Percentiles rank a stretch among this genome's conserved stretches.
Evolutionary conservation across 2,113 vertebrate genomes (phyloP).

Genomic region (Leuciscus idus): DNA sequence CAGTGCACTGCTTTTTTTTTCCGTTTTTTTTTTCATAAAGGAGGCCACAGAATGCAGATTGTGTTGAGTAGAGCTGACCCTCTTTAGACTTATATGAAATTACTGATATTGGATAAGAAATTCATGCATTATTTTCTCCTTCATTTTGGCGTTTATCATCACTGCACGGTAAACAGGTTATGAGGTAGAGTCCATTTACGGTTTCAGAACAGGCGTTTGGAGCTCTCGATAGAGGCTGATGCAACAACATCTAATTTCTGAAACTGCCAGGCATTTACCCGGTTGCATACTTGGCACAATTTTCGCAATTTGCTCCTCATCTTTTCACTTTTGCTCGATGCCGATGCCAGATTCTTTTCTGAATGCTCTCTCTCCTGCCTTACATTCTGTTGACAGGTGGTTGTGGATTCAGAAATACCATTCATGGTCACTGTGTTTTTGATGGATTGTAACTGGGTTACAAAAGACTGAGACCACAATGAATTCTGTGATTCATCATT

Average conservation of each 20-base stretch:
- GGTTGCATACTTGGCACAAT: conserved; percentile 18
- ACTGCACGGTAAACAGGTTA: neutral
- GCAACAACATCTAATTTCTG: conserved; percentile 18
- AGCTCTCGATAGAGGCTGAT: neutral
- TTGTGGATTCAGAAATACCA: conserved; percentile 3
- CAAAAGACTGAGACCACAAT: neutral
- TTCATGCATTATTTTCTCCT: neutral
- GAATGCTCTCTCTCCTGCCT: conserved; percentile 3
- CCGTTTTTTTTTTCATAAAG: neutral
- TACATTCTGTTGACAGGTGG: neutral
- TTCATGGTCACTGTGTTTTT: conserved; percentile 37
- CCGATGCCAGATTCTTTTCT: neutral
- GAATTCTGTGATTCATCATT: neutral
- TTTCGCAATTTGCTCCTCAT: conserved; percentile 30
- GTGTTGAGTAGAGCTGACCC: neutral
- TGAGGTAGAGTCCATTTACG: conserved; percentile 1
- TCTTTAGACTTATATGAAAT: neutral
- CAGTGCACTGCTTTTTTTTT: conserved; percentile 6
- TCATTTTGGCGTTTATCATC: neutral
- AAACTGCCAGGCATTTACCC: conserved; percentile 21
- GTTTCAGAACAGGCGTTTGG: neutral
- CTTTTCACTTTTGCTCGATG: conserved; percentile 14
- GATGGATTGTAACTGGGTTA: neutral
- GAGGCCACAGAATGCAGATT: neutral
- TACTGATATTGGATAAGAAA: neutral